These are phyloP conservation scores for Phalloptychus januarius DNA, from an alignment of 2,797 vertebrate species.

Conservation along the genomic window DNA sequence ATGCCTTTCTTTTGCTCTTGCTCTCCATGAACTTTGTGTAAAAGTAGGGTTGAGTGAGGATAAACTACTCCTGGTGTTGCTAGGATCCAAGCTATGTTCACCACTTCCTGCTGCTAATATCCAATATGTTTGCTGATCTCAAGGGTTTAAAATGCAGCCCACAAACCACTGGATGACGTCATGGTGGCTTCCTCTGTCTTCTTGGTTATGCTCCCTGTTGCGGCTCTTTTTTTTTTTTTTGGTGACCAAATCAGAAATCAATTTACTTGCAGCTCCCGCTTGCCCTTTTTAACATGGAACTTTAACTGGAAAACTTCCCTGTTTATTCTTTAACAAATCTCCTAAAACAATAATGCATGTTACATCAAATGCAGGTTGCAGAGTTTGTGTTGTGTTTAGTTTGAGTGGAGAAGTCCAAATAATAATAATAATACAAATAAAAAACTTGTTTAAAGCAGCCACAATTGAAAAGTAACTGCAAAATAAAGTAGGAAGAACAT, in stretches of 20 bases:
- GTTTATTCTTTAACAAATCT: neutral
- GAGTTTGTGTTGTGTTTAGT: neutral
- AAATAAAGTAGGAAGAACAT: neutral
- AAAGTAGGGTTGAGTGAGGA: too few relatives aligned
- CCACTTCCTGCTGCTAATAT: slow-evolving; percentile 2
- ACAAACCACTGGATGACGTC: neutral
- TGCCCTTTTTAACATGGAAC: neutral
- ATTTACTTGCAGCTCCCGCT: neutral
- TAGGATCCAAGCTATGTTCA: neutral
- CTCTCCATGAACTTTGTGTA: neutral
- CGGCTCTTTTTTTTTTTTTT: neutral
- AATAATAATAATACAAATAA: neutral
- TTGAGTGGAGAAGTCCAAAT: too few relatives aligned
- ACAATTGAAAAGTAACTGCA: neutral
- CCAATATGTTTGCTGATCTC: neutral
- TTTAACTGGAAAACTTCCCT: neutral
- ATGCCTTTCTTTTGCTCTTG: neutral
- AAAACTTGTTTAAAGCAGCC: neutral
- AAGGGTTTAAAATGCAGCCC: neutral
- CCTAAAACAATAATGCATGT: neutral
- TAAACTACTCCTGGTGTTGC: neutral
- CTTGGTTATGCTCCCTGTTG: neutral
- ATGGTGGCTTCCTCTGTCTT: neutral
- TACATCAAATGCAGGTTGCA: neutral
- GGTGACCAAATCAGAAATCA: neutral